These are phyloP conservation scores for Coilia nasus DNA, from an alignment of 2,797 vertebrate species.

Conservation along the genomic window DNA sequence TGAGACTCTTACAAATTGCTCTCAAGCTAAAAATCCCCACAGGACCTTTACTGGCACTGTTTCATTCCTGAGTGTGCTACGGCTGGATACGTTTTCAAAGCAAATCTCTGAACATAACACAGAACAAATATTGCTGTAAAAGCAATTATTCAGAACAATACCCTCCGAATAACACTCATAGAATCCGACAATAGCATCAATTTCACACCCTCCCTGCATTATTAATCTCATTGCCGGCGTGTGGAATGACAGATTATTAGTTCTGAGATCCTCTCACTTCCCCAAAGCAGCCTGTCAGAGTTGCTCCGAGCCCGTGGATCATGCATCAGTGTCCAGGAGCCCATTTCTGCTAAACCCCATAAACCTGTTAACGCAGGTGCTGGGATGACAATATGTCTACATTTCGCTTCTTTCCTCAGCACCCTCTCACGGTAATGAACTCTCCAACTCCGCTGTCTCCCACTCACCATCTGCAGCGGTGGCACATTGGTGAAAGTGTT, in stretches of 20 bases:
- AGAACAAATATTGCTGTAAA: background rate
- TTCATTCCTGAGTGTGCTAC: too few relatives aligned
- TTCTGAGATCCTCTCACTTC: background rate
- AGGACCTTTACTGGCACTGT: background rate
- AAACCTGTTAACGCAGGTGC: background rate
- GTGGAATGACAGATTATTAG: background rate
- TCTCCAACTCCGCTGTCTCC: conserved; percentile 59
- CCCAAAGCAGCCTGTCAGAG: background rate
- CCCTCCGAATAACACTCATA: background rate
- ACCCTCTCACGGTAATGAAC: conserved; percentile 59
- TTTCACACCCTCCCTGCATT: background rate
- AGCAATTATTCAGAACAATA: background rate
- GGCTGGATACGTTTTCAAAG: background rate
- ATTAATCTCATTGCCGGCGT: background rate
- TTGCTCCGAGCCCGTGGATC: background rate
- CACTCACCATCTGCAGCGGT: conserved; percentile 66
- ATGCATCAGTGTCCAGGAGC: background rate
- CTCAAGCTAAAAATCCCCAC: background rate
- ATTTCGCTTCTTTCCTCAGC: background rate
- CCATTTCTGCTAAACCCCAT: background rate
- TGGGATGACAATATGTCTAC: conserved; percentile 3
- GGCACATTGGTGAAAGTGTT: conserved; percentile 33
- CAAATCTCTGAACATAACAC: background rate
- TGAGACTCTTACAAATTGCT: background rate
- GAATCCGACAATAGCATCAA: background rate